Evolutionary conservation across 2,888 invertebrate genomes (phyloP), one percentile per base, ranked within the genome.

Genomic region (Cantharis rustica): DNA sequence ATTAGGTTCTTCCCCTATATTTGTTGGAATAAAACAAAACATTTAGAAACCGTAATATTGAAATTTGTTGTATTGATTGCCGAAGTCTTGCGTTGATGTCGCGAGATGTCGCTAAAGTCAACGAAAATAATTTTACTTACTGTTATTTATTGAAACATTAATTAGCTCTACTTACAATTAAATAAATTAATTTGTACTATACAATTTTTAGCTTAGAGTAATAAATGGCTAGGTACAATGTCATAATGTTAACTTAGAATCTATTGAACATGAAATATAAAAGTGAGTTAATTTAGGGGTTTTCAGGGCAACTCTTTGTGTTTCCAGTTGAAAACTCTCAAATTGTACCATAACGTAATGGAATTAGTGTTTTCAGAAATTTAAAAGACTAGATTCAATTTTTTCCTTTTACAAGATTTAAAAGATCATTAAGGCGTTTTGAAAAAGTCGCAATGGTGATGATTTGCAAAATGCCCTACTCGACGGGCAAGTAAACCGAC

Each of bases 401-500:
- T 10, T 47, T n/a, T 13, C 61, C 10, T 61, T 20, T 23, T 15
- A n/a, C 17, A 27, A 70, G 4, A 64, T 62, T 83, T 83, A 88
- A 80, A 88, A 86, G 69, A 88, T 87, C 92, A 93, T 92, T 74
- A 95, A 90, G 61, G 94, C 85, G 86, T 95, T 95, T 86, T 95
- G 95, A 63, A 95, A 88, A 27, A 94, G 87, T 84, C 95, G 90
- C 86, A 93, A 91, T 0, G 94, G 93, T 0, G 95, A 94, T 0
- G 95, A 93, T 16, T 71, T 72, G 84, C 96, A 96, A 13, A 94
- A 89, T 0, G 95, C 92, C 77, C 94, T 90, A 27, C 90, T 89
- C 2, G 90, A 89, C 0, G 96, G 96, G 84, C 97, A 96, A 0
- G 92, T 91, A 86, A 92, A 95, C 77, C 91, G 89, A 76, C 92